phyloP scores from a whole-genome alignment of 2,113 vertebrate genomes.

The Sapayoa aenigma region DNA sequence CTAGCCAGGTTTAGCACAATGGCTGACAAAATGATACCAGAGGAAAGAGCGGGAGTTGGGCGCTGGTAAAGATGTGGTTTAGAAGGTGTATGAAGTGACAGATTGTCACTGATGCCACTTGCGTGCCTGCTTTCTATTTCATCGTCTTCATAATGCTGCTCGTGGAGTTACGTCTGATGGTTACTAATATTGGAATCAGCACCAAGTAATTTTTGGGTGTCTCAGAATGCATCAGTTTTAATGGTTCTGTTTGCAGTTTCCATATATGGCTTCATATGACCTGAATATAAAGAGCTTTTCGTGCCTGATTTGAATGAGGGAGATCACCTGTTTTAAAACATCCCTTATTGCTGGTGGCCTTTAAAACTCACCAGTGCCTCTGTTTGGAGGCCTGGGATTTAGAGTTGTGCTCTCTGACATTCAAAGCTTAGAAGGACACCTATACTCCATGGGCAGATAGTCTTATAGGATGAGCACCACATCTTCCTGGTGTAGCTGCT shows the following conservation, averaged over 20 bases:
- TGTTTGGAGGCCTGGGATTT: background rate
- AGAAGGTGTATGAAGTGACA: background rate
- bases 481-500: background rate
- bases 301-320: background rate
- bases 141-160: background rate
- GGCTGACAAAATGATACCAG: background rate
- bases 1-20: background rate
- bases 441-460: background rate
- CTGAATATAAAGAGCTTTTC: background rate
- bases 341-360: background rate
- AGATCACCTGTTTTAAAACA: background rate
- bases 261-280: accelerated
- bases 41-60: background rate
- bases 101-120: background rate
- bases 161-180: background rate
- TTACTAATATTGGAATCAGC: background rate
- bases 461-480: background rate
- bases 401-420: background rate
- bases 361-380: background rate
- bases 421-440: background rate
- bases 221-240: background rate
- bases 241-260: background rate
- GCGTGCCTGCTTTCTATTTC: background rate
- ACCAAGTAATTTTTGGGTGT: background rate
- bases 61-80: background rate